A percentile compares a stretch with the other conserved stretches of the same genome.
Conservation (phyloP, 35 echinoderm and acorn worm species). For the Strongylocentrotus purpuratus region DNA sequence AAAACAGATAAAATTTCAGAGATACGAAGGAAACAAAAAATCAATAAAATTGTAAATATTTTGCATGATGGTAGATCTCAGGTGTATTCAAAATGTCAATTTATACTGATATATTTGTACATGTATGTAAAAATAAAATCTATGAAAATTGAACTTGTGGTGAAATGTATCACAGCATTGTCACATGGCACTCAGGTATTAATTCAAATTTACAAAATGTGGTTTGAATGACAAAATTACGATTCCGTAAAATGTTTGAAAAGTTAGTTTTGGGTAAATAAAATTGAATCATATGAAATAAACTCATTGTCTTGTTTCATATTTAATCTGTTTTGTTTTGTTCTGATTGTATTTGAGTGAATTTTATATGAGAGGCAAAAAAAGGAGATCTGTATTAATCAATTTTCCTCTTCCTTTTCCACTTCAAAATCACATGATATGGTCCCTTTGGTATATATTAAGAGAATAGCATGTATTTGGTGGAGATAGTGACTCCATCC, state of each 20-base stretch:
- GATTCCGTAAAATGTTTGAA: background rate
- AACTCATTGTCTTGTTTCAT: too few species aligned
- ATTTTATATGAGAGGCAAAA: too few species aligned
- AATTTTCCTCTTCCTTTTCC: too few species aligned
- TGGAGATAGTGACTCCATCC: too few species aligned
- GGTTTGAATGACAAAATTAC: background rate
- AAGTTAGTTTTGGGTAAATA: constrained; percentile 11
- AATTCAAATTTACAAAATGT: constrained; percentile 1
- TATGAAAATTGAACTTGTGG: background rate
- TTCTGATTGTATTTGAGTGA: too few species aligned
- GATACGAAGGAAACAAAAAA: background rate
- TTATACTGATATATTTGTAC: constrained; percentile 16
- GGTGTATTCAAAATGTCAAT: background rate
- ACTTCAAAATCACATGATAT: too few species aligned
- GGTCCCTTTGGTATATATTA: too few species aligned
- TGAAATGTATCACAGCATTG: background rate
- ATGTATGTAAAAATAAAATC: constrained; percentile 8
- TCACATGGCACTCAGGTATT: background rate
- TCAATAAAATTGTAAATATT: background rate
- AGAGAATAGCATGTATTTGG: too few species aligned
- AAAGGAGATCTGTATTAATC: too few species aligned
- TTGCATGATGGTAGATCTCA: background rate
- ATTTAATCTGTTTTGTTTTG: too few species aligned
- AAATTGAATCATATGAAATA: background rate
- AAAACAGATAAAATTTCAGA: background rate